Conservation (phyloP, 1,140 invertebrate genomes). For the Drosophila tristis region DNA sequence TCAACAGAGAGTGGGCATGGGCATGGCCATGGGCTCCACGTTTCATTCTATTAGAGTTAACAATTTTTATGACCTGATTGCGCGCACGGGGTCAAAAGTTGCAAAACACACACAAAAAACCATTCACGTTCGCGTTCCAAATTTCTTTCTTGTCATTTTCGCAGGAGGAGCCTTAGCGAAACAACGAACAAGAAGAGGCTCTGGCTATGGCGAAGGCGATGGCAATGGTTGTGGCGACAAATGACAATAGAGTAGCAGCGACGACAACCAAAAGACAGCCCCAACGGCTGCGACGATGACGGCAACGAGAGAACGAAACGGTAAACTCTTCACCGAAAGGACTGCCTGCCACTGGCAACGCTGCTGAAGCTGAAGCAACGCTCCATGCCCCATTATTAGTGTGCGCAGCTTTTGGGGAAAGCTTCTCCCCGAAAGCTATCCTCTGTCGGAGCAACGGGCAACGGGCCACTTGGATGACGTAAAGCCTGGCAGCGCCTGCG, state of each 20-base stretch:
- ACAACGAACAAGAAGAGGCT: slow-evolving; percentile 13
- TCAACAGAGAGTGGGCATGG: slow-evolving; percentile 18
- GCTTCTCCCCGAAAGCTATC: slow-evolving; percentile 31
- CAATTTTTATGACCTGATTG: slow-evolving; percentile 70
- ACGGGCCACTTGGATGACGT: slow-evolving; percentile 56
- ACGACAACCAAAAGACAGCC: slow-evolving; percentile 38
- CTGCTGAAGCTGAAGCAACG: slow-evolving; percentile 64
- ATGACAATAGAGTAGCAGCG: slow-evolving; percentile 39
- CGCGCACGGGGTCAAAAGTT: slow-evolving; percentile 71
- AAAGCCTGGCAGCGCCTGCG: slow-evolving; percentile 64
- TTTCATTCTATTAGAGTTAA: slow-evolving; percentile 26
- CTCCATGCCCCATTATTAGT: slow-evolving; percentile 17
- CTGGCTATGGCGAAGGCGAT: slow-evolving; percentile 29
- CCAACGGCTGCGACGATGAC: slow-evolving; percentile 20
- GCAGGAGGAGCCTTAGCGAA: slow-evolving; percentile 24
- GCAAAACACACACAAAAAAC: slow-evolving; percentile 52
- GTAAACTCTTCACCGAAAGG: slow-evolving; percentile 82
- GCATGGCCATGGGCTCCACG: neutral
- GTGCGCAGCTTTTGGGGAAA: slow-evolving; percentile 42
- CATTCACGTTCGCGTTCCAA: slow-evolving; percentile 53
- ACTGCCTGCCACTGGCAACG: slow-evolving; percentile 75
- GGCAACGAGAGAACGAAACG: slow-evolving; percentile 53
- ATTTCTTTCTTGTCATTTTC: slow-evolving; percentile 75
- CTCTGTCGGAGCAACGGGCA: slow-evolving; percentile 32
- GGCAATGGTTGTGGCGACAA: slow-evolving; percentile 24